Evolutionary conservation across 2,888 invertebrate species (phyloP), one percentile per base, ranked within the genome.

Genomic region (Orthosia gothica): DNA sequence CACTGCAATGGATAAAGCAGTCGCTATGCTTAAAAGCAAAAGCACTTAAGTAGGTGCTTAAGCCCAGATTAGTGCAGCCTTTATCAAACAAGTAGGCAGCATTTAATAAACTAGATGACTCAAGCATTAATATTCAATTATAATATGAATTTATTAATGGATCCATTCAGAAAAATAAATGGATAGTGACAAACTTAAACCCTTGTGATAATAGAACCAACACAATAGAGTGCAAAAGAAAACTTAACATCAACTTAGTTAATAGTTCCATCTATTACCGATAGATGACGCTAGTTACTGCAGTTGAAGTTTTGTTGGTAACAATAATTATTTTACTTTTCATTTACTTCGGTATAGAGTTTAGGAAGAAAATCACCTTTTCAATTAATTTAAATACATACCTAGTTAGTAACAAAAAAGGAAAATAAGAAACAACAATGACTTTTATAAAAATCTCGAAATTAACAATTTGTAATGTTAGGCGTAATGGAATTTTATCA

Each of bases 221-320:
- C 18, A 20, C n/a, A 52, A 23, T 11, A 59, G 20, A 52, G 15
- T 2, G 2, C 13, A 2, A 23, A 49, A 3, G 15, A n/a, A 26
- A 45, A 59, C 45, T 45, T 3, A 54, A 58, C 18, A 13, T 40
- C 23, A 55, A 54, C 12, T 59, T 49, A 12, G 20, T 32, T 57
- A 1, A 62, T 77, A 23, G 81, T 81, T 86, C 76, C 11, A 18
- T 15, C 47, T 26, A 55, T 59, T 23, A 9, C 23, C 74, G 74
- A 64, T 82, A 86, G 88, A 85, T 85, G 86, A 18, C 83, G 76
- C 58, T 80, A 85, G 57, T 70, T 49, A 62, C 64, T 13, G 23
- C 58, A 52, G 18, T 20, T 11, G 9, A 20, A 45, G 40, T 12
- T 50, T 12, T 5, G 3, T 5, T 18, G 0, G 1, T 23, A 40